Conservation (phyloP, 2,113 vertebrate genomes). For the Rynchops niger region DNA sequence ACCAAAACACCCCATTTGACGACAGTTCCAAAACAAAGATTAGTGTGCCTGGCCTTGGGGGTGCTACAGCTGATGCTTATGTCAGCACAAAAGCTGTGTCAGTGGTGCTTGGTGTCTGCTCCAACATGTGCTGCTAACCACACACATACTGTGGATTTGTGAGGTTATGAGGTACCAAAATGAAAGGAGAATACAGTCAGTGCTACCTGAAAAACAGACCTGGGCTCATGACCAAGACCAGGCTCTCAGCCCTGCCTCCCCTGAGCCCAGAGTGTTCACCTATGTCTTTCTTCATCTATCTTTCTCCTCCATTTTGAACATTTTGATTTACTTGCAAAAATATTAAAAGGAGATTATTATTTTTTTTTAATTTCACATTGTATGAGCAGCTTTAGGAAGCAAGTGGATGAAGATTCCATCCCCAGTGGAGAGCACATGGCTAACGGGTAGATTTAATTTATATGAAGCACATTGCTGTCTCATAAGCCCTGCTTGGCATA, state of each 20-base stretch:
- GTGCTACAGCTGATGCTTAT: background rate
- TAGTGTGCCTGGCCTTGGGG: background rate
- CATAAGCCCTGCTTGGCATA: constrained; percentile 45
- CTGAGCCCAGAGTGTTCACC: background rate
- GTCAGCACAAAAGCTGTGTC: background rate
- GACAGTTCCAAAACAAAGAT: background rate
- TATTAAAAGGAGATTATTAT: background rate
- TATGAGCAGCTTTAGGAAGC: constrained; percentile 8
- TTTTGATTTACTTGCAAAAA: constrained; percentile 16
- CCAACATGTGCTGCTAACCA: background rate
- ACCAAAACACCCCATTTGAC: background rate
- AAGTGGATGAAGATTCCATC: background rate
- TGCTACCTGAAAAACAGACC: background rate
- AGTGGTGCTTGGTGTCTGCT: background rate
- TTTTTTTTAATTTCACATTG: background rate
- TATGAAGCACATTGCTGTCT: background rate
- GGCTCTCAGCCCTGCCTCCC: background rate
- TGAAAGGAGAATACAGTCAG: background rate
- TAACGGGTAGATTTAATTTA: constrained; percentile 62
- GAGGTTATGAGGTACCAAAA: background rate
- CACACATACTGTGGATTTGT: accelerated
- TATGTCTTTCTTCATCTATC: background rate
- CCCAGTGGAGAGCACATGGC: constrained; percentile 37
- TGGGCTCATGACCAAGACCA: background rate
- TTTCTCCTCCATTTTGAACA: background rate